Percentiles rank a stretch among this genome's conserved stretches.
These are phyloP conservation scores for Labia minor DNA, from an alignment of 2,888 invertebrate species.

Conservation along the genomic window DNA sequence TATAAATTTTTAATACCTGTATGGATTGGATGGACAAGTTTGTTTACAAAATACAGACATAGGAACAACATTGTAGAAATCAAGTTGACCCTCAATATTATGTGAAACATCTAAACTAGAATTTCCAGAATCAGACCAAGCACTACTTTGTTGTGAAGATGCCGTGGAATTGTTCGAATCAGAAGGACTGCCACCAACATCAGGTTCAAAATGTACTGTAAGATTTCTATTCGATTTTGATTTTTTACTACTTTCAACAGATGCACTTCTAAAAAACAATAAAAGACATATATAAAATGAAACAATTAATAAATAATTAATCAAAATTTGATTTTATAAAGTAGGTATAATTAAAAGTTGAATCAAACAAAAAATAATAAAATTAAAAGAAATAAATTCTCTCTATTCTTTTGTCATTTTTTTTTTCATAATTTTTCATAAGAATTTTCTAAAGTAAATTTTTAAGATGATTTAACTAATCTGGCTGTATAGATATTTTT, in stretches of 20 bases:
- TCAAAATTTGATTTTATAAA: too few relatives aligned
- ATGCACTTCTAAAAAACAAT: conserved; percentile 20
- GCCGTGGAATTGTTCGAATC: conserved; percentile 38
- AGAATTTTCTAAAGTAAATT: too few relatives aligned
- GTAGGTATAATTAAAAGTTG: too few relatives aligned
- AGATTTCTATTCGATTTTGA: conserved; percentile 18
- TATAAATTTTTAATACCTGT: conserved; percentile 21
- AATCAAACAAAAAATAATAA: conserved; percentile 31
- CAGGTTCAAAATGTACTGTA: conserved; percentile 28
- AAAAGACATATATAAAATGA: too few relatives aligned
- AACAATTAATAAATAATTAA: too few relatives aligned
- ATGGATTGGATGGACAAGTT: conserved; percentile 24
- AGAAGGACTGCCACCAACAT: conserved; percentile 37
- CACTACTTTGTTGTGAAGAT: conserved; percentile 16
- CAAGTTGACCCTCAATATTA: conserved; percentile 37
- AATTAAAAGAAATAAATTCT: too few relatives aligned
- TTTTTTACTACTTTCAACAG: conserved; percentile 20
- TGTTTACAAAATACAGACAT: conserved; percentile 41
- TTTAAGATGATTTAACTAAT: too few relatives aligned
- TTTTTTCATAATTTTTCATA: too few relatives aligned
- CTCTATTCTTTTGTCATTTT: too few relatives aligned
- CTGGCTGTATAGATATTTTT: too few relatives aligned
- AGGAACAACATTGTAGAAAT: conserved; percentile 42
- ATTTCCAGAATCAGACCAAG: conserved; percentile 17
- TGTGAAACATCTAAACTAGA: conserved; percentile 30